Evolutionary conservation across 2,797 vertebrate species (phyloP).

Genomic region (Crax fasciolata): DNA sequence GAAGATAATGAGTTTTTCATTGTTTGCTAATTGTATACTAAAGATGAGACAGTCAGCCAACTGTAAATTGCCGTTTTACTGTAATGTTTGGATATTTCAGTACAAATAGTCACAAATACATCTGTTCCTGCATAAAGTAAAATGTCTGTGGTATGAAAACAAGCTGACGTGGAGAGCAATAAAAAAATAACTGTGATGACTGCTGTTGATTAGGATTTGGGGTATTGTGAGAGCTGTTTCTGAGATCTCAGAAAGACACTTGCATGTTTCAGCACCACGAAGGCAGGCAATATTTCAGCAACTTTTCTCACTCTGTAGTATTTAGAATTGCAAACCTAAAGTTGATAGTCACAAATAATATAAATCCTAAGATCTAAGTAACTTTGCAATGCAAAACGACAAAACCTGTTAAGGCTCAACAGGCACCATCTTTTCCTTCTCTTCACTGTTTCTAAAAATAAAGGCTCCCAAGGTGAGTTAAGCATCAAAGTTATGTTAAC

Average conservation of each 20-base stretch:
- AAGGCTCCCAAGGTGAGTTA: conserved; percentile 15
- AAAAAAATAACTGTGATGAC: conserved; percentile 72
- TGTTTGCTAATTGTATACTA: conserved; percentile 83
- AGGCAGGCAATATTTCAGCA: conserved; percentile 28
- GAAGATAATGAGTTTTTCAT: conserved; percentile 81
- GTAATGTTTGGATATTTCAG: conserved; percentile 78
- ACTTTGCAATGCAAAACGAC: conserved; percentile 47
- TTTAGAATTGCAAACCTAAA: conserved; percentile 60
- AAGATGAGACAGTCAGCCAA: conserved; percentile 77
- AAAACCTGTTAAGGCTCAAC: conserved; percentile 36
- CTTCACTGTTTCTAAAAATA: conserved; percentile 54
- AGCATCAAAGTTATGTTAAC: conserved; percentile 33
- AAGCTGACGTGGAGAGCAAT: conserved; percentile 76
- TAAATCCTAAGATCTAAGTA: conserved; percentile 53
- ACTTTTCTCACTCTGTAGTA: background rate
- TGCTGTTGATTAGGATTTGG: conserved; percentile 71
- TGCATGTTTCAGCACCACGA: conserved; percentile 15
- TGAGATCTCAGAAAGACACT: background rate
- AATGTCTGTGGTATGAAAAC: conserved; percentile 80
- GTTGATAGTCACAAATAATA: conserved; percentile 53
- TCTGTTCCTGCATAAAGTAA: conserved; percentile 81
- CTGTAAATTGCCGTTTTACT: conserved; percentile 81
- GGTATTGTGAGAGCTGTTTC: conserved; percentile 40
- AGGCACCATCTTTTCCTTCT: conserved; percentile 32
- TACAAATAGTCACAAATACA: conserved; percentile 83